Conservation (phyloP, 2,113 vertebrate genomes). For the Spilogale gracilis region DNA sequence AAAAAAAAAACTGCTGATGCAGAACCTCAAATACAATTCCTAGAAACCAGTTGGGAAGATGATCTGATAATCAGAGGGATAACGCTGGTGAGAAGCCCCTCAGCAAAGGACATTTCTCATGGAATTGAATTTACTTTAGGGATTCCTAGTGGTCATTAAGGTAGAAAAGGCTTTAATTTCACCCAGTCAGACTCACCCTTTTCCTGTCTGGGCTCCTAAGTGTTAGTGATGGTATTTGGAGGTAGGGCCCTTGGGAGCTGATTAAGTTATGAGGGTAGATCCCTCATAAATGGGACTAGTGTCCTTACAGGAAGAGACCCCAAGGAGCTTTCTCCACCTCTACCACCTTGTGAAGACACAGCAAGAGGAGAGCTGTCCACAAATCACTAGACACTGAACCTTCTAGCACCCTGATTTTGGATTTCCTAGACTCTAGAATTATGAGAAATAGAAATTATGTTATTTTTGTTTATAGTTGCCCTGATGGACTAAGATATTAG, state of each 20-base stretch:
- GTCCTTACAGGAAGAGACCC: not conserved
- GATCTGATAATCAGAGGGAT: not conserved
- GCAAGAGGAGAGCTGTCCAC: not conserved
- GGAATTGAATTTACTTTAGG: not conserved
- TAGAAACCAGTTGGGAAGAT: slow-evolving; percentile 8
- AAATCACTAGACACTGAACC: not conserved
- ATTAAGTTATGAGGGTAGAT: not conserved
- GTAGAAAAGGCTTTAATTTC: not conserved
- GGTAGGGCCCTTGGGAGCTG: not conserved
- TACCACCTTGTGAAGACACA: not conserved
- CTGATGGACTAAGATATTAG: not conserved
- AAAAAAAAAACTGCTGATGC: not conserved
- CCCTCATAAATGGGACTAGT: not conserved
- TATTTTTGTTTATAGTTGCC: not conserved
- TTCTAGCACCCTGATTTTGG: not conserved
- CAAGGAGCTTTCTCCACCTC: not conserved
- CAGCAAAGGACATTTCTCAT: not conserved
- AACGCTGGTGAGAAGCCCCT: not conserved
- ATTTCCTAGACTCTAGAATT: not conserved
- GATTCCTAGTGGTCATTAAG: not conserved
- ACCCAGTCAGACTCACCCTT: not conserved
- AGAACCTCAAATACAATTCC: not conserved
- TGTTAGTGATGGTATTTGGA: not conserved
- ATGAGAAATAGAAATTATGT: not conserved
- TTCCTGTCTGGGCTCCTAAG: not conserved